Percentiles rank a stretch among this genome's conserved stretches.
Conservation (phyloP, 2,113 vertebrate species). For the Syngnathoides biaculeatus region DNA sequence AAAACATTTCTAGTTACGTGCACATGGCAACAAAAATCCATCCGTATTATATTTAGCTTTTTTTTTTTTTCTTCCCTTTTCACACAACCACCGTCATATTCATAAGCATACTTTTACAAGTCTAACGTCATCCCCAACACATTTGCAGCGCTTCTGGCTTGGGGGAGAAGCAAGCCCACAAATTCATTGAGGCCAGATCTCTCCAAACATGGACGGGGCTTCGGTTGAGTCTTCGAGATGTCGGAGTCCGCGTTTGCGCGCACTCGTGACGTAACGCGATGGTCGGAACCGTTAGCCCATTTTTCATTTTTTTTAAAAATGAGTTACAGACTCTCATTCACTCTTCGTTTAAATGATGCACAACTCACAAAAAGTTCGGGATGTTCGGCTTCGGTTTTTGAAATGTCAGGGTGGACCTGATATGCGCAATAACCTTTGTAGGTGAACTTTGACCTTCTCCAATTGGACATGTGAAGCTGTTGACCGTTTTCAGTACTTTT, state of each 20-base stretch:
- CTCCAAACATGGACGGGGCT: constrained; percentile 64
- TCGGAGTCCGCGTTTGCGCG: constrained; percentile 18
- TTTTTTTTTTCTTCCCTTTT: constrained; percentile 28
- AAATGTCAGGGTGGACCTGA: not conserved
- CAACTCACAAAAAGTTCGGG: not conserved
- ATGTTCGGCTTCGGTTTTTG: too few species aligned
- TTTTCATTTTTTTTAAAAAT: too few species aligned
- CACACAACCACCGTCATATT: constrained; percentile 17
- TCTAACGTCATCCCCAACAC: not conserved
- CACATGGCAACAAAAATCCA: constrained; percentile 1
- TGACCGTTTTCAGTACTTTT: too few species aligned
- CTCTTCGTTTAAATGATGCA: constrained; percentile 45
- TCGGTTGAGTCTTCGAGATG: constrained; percentile 43
- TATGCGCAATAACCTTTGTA: not conserved
- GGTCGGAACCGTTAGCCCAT: constrained; percentile 69
- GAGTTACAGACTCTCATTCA: constrained; percentile 59
- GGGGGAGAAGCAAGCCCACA: constrained; percentile 64
- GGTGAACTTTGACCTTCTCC: not conserved
- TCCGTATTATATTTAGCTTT: constrained; percentile 5
- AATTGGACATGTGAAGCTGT: not conserved
- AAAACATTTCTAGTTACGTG: constrained; percentile 29
- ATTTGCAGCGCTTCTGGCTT: constrained; percentile 83
- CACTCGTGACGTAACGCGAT: constrained; percentile 27
- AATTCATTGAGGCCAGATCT: constrained; percentile 73
- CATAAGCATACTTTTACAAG: not conserved